A percentile compares a stretch with the other conserved stretches of the same genome.
Evolutionary conservation across 2,888 invertebrate genomes (phyloP).

Genomic region (Lingula anatina): DNA sequence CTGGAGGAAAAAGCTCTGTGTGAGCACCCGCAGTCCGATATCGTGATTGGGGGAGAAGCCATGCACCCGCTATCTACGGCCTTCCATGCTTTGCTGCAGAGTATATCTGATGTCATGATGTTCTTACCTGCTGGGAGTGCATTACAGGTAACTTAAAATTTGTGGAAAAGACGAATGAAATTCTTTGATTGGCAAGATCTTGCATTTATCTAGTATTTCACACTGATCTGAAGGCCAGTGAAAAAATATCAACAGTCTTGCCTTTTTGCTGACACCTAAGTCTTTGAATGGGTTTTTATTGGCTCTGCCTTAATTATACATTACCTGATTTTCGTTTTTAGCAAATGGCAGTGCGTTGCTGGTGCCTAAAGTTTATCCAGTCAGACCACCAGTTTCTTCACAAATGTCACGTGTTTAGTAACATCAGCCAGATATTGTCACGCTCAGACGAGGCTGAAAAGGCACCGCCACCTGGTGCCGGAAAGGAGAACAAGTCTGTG

Average conservation of each 20-base stretch:
- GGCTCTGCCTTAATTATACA: too few species aligned
- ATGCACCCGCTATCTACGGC: constrained; percentile 61
- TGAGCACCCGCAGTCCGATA: constrained; percentile 76
- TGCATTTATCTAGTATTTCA: too few species aligned
- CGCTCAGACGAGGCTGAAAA: constrained; percentile 68
- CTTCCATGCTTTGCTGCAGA: constrained; percentile 82
- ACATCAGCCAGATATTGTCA: constrained; percentile 90
- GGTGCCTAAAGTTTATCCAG: constrained; percentile 83
- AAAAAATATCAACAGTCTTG: too few species aligned
- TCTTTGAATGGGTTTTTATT: too few species aligned
- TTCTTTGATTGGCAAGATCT: too few species aligned
- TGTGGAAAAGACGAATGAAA: too few species aligned
- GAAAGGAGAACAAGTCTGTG: constrained; percentile 10
- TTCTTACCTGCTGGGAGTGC: constrained; percentile 81
- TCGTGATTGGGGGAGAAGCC: constrained; percentile 62
- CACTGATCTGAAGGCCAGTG: too few species aligned
- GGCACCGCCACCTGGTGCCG: not conserved
- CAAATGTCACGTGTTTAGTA: constrained; percentile 87
- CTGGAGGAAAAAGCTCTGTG: constrained; percentile 53
- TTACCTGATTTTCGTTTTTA: constrained; percentile 51
- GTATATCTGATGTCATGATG: constrained; percentile 86
- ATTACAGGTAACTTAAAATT: constrained; percentile 53
- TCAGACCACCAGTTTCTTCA: constrained; percentile 89
- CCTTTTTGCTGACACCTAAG: too few species aligned
- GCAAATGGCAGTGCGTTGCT: constrained; percentile 88